Evolutionary conservation across 2,888 invertebrate genomes (phyloP).

Genomic region (Lycophotia porphyrea): DNA sequence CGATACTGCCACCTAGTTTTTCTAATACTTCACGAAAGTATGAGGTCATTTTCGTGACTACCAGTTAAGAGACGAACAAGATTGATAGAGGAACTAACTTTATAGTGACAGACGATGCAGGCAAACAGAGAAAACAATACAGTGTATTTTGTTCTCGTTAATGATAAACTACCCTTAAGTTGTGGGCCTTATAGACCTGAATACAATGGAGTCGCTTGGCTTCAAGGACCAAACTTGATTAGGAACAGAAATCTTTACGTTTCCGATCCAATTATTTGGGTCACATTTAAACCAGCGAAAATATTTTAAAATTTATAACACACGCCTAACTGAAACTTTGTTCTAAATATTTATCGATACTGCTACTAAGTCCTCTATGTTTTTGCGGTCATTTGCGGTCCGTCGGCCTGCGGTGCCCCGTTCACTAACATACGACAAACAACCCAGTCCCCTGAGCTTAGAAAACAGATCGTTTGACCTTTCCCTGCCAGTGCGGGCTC

Average conservation of each 20-base stretch:
- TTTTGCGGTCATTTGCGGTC: conserved; percentile 17
- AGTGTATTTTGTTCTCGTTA: too few relatives aligned
- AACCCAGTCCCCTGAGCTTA: conserved; percentile 11
- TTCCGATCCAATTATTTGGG: not conserved
- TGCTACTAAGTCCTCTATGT: not conserved
- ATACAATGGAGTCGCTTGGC: not conserved
- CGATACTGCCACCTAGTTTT: not conserved
- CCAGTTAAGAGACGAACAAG: not conserved
- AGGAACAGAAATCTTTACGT: not conserved
- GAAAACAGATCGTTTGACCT: conserved; percentile 48
- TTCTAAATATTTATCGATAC: conserved; percentile 8
- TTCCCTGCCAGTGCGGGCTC: conserved; percentile 32
- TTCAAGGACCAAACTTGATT: not conserved
- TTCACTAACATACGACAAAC: conserved; percentile 19
- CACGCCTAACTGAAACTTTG: not conserved
- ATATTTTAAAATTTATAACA: not conserved
- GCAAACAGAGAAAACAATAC: too few relatives aligned
- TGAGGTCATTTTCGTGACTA: not conserved
- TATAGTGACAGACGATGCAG: not conserved
- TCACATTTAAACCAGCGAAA: not conserved
- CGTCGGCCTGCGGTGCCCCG: conserved; percentile 8
- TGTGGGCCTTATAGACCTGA: not conserved
- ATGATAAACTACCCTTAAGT: not conserved
- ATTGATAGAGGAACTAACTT: not conserved
- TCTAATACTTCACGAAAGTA: not conserved